Evolutionary conservation across 2,113 vertebrate genomes (phyloP).

Genomic region (Corydoras maculifer): DNA sequence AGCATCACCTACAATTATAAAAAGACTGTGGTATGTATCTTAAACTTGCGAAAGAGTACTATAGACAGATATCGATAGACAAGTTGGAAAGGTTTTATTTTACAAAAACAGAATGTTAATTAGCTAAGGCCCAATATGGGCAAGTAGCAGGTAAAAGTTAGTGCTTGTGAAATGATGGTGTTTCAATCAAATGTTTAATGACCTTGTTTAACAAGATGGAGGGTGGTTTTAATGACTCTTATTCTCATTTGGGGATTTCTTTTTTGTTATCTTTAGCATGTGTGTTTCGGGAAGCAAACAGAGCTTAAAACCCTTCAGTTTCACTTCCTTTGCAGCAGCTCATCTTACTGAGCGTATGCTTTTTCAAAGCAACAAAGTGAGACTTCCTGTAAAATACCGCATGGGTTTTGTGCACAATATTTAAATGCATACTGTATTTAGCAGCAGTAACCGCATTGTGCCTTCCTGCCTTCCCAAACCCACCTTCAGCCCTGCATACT

Average conservation of each 20-base stretch:
- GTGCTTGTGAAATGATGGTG: too few relatives aligned
- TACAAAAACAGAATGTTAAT: too few relatives aligned
- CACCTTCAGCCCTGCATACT: constrained; percentile 28
- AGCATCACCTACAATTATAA: too few relatives aligned
- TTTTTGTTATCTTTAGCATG: constrained; percentile 4
- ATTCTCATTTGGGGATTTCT: not conserved
- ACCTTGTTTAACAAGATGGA: not conserved
- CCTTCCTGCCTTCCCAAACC: constrained; percentile 45
- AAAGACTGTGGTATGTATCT: too few relatives aligned
- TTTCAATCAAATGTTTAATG: too few relatives aligned
- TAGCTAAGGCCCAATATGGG: too few relatives aligned
- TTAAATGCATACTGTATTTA: constrained; percentile 36
- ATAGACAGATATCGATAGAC: too few relatives aligned
- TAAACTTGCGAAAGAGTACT: too few relatives aligned
- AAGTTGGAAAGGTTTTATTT: too few relatives aligned
- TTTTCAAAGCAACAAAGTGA: constrained; percentile 46
- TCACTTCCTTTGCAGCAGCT: constrained; percentile 30
- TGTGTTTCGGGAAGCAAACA: constrained; percentile 15
- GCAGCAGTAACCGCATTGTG: constrained; percentile 28
- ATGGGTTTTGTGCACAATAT: not conserved
- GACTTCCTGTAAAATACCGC: constrained; percentile 55
- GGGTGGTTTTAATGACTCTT: not conserved
- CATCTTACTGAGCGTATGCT: constrained; percentile 45
- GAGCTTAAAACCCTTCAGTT: constrained; percentile 38
- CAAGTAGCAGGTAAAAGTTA: too few relatives aligned